Percentiles rank a stretch among this genome's conserved stretches.
Conservation (phyloP, 2,113 vertebrate genomes). For the Puma concolor region DNA sequence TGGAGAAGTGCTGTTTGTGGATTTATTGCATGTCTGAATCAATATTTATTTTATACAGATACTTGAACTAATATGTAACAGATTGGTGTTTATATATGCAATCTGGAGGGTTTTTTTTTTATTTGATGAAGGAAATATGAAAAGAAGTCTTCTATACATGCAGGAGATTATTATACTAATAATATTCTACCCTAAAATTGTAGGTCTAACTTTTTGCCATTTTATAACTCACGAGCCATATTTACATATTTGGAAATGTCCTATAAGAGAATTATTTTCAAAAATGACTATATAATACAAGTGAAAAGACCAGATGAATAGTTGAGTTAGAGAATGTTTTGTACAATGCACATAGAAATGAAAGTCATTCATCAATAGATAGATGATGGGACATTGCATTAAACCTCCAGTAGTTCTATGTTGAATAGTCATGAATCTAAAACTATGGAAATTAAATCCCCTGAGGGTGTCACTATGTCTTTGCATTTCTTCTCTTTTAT, state of each 20-base stretch:
- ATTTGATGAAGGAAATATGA: neutral
- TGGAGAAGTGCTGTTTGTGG: neutral
- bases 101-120: neutral
- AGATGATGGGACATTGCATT: neutral
- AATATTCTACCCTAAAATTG: neutral
- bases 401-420: neutral
- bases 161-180: neutral
- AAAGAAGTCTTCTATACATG: neutral
- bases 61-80: conserved; percentile 58
- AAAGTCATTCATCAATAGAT: neutral
- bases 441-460: neutral
- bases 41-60: conserved; percentile 61
- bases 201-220: neutral
- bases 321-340: neutral
- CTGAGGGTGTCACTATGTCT: neutral
- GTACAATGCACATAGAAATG: too few relatives aligned
- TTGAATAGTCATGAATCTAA: neutral
- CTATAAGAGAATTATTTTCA: neutral
- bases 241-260: neutral
- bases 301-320: neutral
- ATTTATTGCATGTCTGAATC: conserved; percentile 47
- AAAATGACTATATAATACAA: neutral
- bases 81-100: conserved; percentile 64
- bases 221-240: neutral
- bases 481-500: neutral